These are phyloP conservation scores for Trilocha varians DNA, from an alignment of 2,888 invertebrate species.

Conservation along the genomic window DNA sequence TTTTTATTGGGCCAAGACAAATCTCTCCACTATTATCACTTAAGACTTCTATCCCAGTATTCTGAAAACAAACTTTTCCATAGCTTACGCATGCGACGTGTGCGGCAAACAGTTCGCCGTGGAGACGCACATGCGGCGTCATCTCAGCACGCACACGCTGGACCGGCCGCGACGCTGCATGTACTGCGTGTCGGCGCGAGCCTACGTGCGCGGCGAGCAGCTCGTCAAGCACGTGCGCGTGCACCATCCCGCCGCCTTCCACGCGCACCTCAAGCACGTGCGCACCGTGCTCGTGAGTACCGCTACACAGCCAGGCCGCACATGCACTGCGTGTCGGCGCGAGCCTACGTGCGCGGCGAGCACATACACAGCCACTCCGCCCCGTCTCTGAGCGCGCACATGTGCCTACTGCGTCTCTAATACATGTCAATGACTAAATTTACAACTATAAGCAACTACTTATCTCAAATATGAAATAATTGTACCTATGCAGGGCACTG, in stretches of 20 bases:
- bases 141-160: constrained; percentile 80
- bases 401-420: background rate
- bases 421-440: too few relatives aligned
- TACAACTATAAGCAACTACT: too few relatives aligned
- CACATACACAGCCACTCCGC: constrained; percentile 80
- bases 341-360: constrained; percentile 85
- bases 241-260: constrained; percentile 78
- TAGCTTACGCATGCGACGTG: constrained; percentile 50
- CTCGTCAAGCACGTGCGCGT: constrained; percentile 83
- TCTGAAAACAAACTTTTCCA: too few relatives aligned
- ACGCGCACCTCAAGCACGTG: constrained; percentile 48
- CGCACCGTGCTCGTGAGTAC: constrained; percentile 28
- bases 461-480: too few relatives aligned
- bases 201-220: constrained; percentile 86
- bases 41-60: too few relatives aligned
- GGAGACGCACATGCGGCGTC: constrained; percentile 79
- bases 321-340: constrained; percentile 77
- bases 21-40: too few relatives aligned
- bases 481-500: background rate
- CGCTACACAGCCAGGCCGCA: constrained; percentile 76
- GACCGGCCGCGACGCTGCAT: constrained; percentile 85
- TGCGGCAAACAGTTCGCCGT: constrained; percentile 80
- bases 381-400: background rate
- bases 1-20: too few relatives aligned
- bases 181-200: constrained; percentile 77